phyloP scores from a whole-genome alignment of 1,140 invertebrate genomes.

The Eurosta solidaginis region DNA sequence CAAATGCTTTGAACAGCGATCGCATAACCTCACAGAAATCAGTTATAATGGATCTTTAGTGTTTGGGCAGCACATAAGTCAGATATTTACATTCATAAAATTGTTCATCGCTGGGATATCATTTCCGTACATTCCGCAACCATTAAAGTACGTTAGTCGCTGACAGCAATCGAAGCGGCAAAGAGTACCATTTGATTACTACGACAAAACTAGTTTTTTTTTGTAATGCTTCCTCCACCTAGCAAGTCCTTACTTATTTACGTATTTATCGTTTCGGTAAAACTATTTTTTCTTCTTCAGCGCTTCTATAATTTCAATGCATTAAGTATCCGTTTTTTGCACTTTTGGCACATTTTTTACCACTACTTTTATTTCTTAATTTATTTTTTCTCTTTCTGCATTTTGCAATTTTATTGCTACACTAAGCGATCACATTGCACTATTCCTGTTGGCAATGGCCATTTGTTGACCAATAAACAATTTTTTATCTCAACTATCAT shows the following conservation, averaged over 20 bases:
- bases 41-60: background rate
- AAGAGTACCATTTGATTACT: slow-evolving; percentile 10
- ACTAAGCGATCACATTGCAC: background rate
- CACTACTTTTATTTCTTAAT: background rate
- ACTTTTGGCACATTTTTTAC: slow-evolving; percentile 1
- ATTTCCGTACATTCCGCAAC: background rate
- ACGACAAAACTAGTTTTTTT: background rate
- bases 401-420: background rate
- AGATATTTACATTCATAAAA: too few relatives aligned
- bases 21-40: too few relatives aligned
- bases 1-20: too few relatives aligned
- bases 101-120: background rate
- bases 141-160: background rate
- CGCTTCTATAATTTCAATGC: background rate
- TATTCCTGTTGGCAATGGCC: background rate
- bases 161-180: background rate
- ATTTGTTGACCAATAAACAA: slow-evolving; percentile 22
- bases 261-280: background rate
- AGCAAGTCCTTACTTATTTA: background rate
- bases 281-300: background rate
- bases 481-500: slow-evolving; percentile 19
- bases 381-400: background rate
- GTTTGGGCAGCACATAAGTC: background rate
- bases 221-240: background rate
- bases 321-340: slow-evolving; percentile 8